Evolutionary conservation across 2,888 invertebrate genomes (phyloP).

Genomic region (Junonia oenone): DNA sequence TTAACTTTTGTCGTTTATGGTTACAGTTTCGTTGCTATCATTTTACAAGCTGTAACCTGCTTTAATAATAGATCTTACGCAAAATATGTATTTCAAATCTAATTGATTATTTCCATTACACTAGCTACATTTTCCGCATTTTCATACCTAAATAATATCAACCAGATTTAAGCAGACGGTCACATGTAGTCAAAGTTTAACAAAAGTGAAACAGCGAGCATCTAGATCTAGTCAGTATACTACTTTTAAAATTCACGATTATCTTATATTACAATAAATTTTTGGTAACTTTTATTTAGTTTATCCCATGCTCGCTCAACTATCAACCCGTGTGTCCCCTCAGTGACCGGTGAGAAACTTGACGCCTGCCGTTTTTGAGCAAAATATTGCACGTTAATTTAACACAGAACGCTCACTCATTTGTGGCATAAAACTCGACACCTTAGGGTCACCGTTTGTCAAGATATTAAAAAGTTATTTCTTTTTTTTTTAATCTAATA

Average conservation of each 20-base stretch:
- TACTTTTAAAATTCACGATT: neutral
- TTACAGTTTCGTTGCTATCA: too few relatives aligned
- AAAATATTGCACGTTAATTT: slow-evolving; percentile 79
- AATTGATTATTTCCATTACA: too few relatives aligned
- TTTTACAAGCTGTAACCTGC: too few relatives aligned
- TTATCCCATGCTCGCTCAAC: slow-evolving; percentile 27
- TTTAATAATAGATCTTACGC: too few relatives aligned
- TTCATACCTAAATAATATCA: too few relatives aligned
- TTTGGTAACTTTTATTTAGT: neutral
- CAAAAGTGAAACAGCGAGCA: too few relatives aligned
- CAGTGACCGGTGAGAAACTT: slow-evolving; percentile 57
- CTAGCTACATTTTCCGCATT: too few relatives aligned
- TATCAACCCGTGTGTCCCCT: slow-evolving; percentile 42
- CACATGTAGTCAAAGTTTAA: too few relatives aligned
- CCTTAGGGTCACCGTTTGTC: slow-evolving; percentile 20
- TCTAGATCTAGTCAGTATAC: too few relatives aligned
- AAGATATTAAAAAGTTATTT: neutral
- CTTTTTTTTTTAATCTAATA: neutral
- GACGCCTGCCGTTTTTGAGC: slow-evolving; percentile 74
- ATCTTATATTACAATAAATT: neutral
- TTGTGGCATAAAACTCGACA: slow-evolving; percentile 47
- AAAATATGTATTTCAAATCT: too few relatives aligned
- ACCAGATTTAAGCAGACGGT: too few relatives aligned
- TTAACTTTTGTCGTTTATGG: too few relatives aligned
- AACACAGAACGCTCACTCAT: slow-evolving; percentile 61